phyloP scores from a whole-genome alignment of 2,888 invertebrate species.

The Polietes domitor region DNA sequence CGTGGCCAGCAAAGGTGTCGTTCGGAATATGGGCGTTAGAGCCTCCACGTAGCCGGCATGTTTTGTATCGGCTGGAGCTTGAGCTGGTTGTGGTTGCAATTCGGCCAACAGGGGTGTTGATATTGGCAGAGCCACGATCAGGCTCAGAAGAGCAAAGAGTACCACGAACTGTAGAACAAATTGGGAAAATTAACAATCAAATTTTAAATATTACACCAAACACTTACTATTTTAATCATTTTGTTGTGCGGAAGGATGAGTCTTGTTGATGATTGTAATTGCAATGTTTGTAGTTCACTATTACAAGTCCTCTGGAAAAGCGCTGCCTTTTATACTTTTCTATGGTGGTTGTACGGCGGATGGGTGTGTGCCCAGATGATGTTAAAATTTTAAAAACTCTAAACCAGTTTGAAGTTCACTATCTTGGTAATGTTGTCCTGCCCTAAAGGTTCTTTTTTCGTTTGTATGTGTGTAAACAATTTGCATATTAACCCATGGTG shows the following conservation, averaged over 20 bases:
- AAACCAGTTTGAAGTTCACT: constrained; percentile 7
- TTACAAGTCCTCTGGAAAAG: not conserved
- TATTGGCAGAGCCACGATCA: constrained; percentile 55
- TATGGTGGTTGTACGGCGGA: not conserved
- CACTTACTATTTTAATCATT: constrained; percentile 62
- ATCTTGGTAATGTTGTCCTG: not conserved
- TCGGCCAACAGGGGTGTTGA: constrained; percentile 73
- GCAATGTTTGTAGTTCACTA: not conserved
- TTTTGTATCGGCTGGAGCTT: constrained; percentile 71
- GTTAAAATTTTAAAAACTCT: not conserved
- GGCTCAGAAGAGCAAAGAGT: constrained; percentile 44
- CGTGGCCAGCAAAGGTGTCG: constrained; percentile 55
- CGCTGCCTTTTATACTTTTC: constrained; percentile 36
- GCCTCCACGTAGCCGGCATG: constrained; percentile 72
- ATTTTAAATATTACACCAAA: constrained; percentile 3
- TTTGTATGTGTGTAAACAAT: too few relatives aligned
- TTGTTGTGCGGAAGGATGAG: not conserved
- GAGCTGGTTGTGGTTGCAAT: constrained; percentile 68
- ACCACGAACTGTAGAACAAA: constrained; percentile 7
- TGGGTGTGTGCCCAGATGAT: not conserved
- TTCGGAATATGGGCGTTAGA: constrained; percentile 64
- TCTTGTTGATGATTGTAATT: not conserved
- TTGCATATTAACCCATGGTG: constrained; percentile 26
- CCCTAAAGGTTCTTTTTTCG: not conserved
- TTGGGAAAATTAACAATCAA: not conserved